A percentile compares a stretch with the other conserved stretches of the same genome.
These are phyloP conservation scores for Melinaea marsaeus DNA, from an alignment of 2,888 invertebrate genomes.

Conservation along the genomic window DNA sequence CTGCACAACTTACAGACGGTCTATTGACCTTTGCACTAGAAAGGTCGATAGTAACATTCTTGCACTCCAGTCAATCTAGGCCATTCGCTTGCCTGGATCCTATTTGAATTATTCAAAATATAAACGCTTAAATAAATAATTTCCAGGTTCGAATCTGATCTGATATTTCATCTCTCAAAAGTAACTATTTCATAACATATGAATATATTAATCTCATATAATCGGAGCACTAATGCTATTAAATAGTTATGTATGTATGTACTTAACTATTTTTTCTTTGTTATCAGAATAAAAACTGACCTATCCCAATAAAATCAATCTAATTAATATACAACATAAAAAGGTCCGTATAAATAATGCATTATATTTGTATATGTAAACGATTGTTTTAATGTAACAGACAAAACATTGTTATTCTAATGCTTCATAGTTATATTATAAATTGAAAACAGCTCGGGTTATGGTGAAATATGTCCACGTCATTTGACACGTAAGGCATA, in stretches of 20 bases:
- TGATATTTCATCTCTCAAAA: no score
- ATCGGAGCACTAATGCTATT: no score
- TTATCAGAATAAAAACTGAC: no score
- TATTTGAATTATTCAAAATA: not conserved
- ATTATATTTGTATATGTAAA: no score
- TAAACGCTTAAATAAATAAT: not conserved
- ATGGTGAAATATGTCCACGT: slow-evolving; percentile 8
- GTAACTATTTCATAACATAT: no score
- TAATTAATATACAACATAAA: no score
- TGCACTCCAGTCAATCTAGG: slow-evolving; percentile 25
- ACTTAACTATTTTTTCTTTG: no score
- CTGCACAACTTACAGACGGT: slow-evolving; percentile 14
- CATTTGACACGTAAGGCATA: slow-evolving; percentile 8
- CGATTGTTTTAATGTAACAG: not conserved
- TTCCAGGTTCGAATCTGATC: no score
- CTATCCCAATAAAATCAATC: no score
- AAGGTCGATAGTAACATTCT: slow-evolving; percentile 26
- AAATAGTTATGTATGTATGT: no score
- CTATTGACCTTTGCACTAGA: slow-evolving; percentile 27
- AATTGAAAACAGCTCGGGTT: not conserved
- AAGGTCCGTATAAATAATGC: no score
- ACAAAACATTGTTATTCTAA: slow-evolving; percentile 3
- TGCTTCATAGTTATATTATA: not conserved
- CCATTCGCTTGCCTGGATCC: slow-evolving; percentile 22
- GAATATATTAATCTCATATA: no score